Evolutionary conservation across 2,797 vertebrate genomes (phyloP).

Genomic region (Basileuterus tristriatus): DNA sequence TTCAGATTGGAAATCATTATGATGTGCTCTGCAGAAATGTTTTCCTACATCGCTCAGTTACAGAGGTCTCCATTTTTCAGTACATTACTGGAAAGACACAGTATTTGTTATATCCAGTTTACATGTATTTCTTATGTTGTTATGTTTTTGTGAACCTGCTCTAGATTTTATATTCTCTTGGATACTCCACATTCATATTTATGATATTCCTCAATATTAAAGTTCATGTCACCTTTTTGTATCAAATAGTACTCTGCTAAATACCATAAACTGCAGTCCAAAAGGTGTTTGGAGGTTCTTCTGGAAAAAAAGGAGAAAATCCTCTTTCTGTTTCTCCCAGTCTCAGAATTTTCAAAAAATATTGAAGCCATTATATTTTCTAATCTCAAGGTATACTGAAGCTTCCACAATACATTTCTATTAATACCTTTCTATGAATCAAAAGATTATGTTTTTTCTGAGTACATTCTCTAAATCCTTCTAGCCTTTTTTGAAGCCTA

Average conservation of each 20-base stretch:
- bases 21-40: not conserved
- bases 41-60: not conserved
- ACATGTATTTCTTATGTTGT: not conserved
- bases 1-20: not conserved
- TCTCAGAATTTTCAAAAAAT: not conserved
- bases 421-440: not conserved
- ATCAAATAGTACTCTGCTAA: not conserved
- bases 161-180: not conserved
- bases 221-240: not conserved
- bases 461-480: not conserved
- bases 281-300: not conserved
- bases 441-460: not conserved
- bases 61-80: not conserved
- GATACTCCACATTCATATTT: not conserved
- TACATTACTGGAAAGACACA: not conserved
- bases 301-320: not conserved
- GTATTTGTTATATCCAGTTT: not conserved
- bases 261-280: not conserved
- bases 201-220: not conserved
- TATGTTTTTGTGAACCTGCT: not conserved
- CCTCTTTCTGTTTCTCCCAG: not conserved
- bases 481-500: not conserved
- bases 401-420: not conserved
- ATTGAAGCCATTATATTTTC: not conserved
- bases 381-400: not conserved